Conservation (phyloP, 1,140 invertebrate species). For the Drosophila obscura region DNA sequence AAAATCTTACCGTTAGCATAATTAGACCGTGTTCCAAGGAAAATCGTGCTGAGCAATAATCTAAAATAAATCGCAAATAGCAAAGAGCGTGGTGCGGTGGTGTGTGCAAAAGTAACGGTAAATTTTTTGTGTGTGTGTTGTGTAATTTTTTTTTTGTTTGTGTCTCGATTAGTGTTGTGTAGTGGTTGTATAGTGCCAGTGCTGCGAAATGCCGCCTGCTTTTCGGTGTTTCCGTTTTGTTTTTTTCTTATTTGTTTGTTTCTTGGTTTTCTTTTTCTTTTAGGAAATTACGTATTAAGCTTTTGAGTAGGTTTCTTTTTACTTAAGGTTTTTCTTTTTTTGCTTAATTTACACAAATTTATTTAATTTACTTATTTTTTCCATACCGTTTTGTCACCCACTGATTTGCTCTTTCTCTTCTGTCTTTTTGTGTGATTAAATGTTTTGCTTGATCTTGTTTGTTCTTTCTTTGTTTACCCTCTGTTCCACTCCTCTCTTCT, state of each 20-base stretch:
- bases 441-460: not conserved
- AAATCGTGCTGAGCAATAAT: slow-evolving; percentile 74
- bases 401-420: not conserved
- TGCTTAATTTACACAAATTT: slow-evolving; percentile 53
- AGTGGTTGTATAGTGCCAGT: slow-evolving; percentile 26
- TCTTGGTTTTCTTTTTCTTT: slow-evolving; percentile 26
- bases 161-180: slow-evolving; percentile 33
- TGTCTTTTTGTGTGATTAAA: no score
- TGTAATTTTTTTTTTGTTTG: not conserved
- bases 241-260: slow-evolving; percentile 9
- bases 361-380: slow-evolving; percentile 55
- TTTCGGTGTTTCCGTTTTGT: slow-evolving; percentile 11
- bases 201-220: no score
- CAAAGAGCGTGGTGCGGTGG: slow-evolving; percentile 49
- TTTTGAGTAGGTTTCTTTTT: slow-evolving; percentile 40
- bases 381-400: slow-evolving; percentile 10
- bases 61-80: slow-evolving; percentile 51
- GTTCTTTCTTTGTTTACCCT: slow-evolving; percentile 2
- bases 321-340: slow-evolving; percentile 27
- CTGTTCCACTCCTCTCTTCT: slow-evolving; percentile 2
- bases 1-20: slow-evolving; percentile 61
- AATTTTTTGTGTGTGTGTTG: slow-evolving; percentile 34
- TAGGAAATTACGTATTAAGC: slow-evolving; percentile 75
- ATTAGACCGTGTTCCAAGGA: slow-evolving; percentile 59
- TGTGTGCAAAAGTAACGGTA: slow-evolving; percentile 63